Evolutionary conservation across 2,888 invertebrate genomes (phyloP), one percentile per base, ranked within the genome.

Genomic region (Pachycephus smyrnensis): DNA sequence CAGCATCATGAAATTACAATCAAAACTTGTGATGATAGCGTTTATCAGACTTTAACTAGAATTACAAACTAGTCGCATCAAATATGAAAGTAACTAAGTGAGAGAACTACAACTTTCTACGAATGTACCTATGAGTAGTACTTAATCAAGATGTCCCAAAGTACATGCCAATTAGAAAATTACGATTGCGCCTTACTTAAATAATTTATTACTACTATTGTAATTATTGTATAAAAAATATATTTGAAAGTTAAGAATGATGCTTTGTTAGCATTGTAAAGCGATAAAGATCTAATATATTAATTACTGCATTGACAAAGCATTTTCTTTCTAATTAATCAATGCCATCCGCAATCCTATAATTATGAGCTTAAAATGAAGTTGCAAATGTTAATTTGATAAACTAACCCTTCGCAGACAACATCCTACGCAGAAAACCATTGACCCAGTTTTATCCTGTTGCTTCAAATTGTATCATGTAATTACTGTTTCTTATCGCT

Each of bases 401-500:
- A 55, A 23, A 55, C 55, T 55, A 9, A 55, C 55, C 31, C 71
- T 71, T 71, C 9, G 32, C 31, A 12, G 32, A 32, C 32, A 31
- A 15, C 31, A 4, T 32, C 71, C 71, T 71, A 71, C 71, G 32
- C 71, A 33, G 32, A 71, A 4, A 15, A 71, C 12, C 71, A 71
- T 80, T 79, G 79, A 75, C 76, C 80, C 76, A 81, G 76, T 83
- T 83, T 79, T 83, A 80, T 79, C 78, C 77, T 80, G 79, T 77
- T 79, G 35, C 75, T 35, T 73, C 78, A 79, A 81, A 80, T 81
- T 81, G 82, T 79, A 73, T 77, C 77, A 75, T 75, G 82, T 84
- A 87, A 86, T 88, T 86, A 82, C 77, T 81, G 82, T 84, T 84
- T 83, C 85, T 88, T 86, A 88, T 88, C 86, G 83, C 81, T 85